These are phyloP conservation scores for Odocoileus virginianus DNA, from an alignment of 2,113 vertebrate species.

Conservation along the genomic window DNA sequence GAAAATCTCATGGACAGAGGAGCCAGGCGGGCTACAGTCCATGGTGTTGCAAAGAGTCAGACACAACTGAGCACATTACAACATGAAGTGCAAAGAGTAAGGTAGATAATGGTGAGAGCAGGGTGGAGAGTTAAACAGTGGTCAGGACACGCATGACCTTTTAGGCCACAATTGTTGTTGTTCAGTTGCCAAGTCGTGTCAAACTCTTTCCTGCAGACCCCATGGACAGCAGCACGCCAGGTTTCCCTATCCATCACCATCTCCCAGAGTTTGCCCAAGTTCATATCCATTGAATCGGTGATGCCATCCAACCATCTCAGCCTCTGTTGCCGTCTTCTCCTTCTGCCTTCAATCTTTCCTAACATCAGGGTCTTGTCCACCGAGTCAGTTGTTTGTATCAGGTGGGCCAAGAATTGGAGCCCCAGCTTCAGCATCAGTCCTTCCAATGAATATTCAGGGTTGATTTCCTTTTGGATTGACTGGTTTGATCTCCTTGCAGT, in stretches of 20 bases:
- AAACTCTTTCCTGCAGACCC: background rate
- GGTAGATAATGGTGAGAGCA: too few species aligned
- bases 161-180: background rate
- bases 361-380: background rate
- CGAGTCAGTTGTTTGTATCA: background rate
- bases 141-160: fast-evolving
- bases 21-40: background rate
- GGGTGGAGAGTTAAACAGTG: background rate
- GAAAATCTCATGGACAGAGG: background rate
- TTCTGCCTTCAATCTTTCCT: background rate
- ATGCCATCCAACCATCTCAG: background rate
- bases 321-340: background rate
- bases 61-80: background rate
- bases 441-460: background rate
- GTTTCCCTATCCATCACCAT: background rate
- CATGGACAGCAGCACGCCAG: background rate
- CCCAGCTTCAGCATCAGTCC: background rate
- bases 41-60: background rate
- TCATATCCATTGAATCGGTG: background rate
- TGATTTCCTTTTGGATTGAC: background rate
- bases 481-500: background rate
- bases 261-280: background rate
- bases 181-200: background rate
- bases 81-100: background rate
- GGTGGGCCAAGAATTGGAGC: background rate